Evolutionary conservation across 1,140 invertebrate genomes (phyloP).

Genomic region (Orchesella cincta): DNA sequence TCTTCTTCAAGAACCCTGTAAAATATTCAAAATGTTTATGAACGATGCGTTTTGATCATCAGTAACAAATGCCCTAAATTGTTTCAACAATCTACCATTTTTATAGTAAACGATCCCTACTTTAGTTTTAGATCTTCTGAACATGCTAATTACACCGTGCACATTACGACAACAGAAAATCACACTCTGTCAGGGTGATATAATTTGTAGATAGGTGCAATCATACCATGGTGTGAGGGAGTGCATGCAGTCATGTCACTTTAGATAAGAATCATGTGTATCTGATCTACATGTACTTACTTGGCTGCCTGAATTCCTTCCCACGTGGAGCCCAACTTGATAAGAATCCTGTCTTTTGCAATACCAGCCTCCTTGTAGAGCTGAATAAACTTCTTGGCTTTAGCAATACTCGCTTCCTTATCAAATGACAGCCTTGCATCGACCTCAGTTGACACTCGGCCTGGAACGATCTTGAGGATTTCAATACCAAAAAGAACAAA

Average conservation of each 20-base stretch:
- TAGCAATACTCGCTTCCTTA: constrained; percentile 84
- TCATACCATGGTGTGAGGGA: neutral
- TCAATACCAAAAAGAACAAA: constrained; percentile 95
- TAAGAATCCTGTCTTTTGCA: constrained; percentile 87
- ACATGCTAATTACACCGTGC: too few relatives aligned
- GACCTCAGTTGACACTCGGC: constrained; percentile 96
- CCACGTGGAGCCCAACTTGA: constrained; percentile 98
- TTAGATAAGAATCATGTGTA: neutral
- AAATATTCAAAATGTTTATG: too few relatives aligned
- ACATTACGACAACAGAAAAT: neutral
- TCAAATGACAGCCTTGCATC: constrained; percentile 97
- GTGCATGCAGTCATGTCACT: neutral
- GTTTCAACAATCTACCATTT: too few relatives aligned
- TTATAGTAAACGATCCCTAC: too few relatives aligned
- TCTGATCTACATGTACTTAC: constrained; percentile 62
- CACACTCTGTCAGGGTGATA: too few relatives aligned
- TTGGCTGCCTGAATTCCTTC: constrained; percentile 97
- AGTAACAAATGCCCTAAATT: too few relatives aligned
- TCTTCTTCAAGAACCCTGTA: constrained; percentile 83
- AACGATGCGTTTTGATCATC: too few relatives aligned
- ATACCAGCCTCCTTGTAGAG: constrained; percentile 89
- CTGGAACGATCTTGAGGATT: constrained; percentile 97
- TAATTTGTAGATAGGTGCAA: neutral
- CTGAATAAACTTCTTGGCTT: constrained; percentile 83
- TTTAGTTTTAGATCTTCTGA: too few relatives aligned